Evolutionary conservation across 2,797 vertebrate genomes (phyloP), one percentile per base, ranked within the genome.

Genomic region (Oreochromis grahami): DNA sequence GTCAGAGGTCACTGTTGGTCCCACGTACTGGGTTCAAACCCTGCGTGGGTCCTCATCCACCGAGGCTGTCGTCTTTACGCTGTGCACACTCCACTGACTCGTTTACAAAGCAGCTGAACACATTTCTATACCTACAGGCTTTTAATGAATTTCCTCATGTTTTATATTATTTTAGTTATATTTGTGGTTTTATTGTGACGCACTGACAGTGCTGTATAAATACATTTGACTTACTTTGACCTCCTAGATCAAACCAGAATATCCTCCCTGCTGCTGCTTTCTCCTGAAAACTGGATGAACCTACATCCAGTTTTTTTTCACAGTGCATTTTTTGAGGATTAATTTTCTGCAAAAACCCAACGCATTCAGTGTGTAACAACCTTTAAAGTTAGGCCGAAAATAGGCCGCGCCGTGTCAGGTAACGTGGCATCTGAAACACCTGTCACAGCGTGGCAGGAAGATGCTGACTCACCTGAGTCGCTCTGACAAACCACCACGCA

Each of bases 31-130:
- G 24, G 24, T 56, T 56, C 24, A 8, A 56, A 56, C 24, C 24
- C 26, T 2, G 2, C 1, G 3, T 29, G 26, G 55, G 24, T 56
- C 53, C 2, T 55, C 0, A 11, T 24, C n/a, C 2, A 2, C 51
- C 8, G 3, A 24, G 21, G 53, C 24, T 15, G 53, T 15, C 12
- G 13, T 26, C 53, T 26, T 55, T 3, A 29, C 7, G 24, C 24
- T 8, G 13, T 55, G 52, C 53, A 55, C 24, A 2, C 52, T 1
- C 21, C 21, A 3, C 52, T 2, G 24, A 55, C 52, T 55, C 12
- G 0, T 55, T 26, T 0, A 55, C 24, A 55, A 26, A 26, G 53
- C 53, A 55, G 24, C 24, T 26, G 24, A 55, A 55, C 21, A 55
- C 12, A 13, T 24, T 0, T 13, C 36, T 38, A 45, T 14, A 45